Evolutionary conservation across 2,888 invertebrate species (phyloP), one percentile per base, ranked within the genome.

Genomic region (Ephialtes manifestator): DNA sequence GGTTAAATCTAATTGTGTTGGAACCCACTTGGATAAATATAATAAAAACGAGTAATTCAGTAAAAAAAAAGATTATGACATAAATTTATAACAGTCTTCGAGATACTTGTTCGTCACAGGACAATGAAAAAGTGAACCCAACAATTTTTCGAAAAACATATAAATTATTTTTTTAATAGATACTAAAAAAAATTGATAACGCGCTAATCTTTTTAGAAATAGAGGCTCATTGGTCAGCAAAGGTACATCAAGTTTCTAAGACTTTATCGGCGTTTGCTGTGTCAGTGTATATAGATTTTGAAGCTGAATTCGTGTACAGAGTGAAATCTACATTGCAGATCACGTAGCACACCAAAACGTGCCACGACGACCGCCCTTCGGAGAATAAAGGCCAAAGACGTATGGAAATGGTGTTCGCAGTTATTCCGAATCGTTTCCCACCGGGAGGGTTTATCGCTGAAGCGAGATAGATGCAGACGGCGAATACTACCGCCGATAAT

Each of bases 351-450:
- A 88, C 85, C 82, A 88, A 88, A 89, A 88, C 86, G 88, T 88
- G 88, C 85, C 83, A 86, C 86, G 87, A 86, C 88, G 87, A 87
- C 85, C 89, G 86, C 88, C 87, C 82, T 86, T 88, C 84, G 80
- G 87, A 80, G 91, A 90, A 92, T 93, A 92, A 92, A 92, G 90
- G 87, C 89, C 90, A 81, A 92, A 93, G 91, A 91, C 90, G 91
- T 91, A 93, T 92, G 94, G 90, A 92, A 93, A 94, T 92, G 88
- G 87, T 88, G 88, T 86, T 70, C 82, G 79, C 89, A 90, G 90
- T 93, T 94, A 93, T 94, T 94, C 93, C 93, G 89, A 93, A 89
- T 92, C 91, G 92, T 92, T 94, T 93, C 90, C 90, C 89, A 85
- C 86, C 85, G 89, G 87, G 89, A 90, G 89, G 90, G 89, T 87